phyloP scores from a whole-genome alignment of 2,113 vertebrate species.

The Protobothrops flavoviridis region DNA sequence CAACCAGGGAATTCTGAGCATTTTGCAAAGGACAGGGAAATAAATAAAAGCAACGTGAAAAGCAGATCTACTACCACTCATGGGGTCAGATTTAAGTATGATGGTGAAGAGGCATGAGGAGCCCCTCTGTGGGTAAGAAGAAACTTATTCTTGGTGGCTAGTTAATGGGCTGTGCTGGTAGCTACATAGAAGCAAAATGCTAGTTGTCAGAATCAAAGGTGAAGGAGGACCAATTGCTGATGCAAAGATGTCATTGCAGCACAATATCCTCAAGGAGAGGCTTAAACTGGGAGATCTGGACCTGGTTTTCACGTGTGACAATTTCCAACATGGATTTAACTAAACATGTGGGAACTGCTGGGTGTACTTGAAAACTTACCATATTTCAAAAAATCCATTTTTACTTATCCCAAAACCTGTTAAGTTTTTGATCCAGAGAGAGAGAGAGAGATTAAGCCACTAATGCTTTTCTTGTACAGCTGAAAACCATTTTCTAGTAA shows the following conservation, averaged over 20 bases:
- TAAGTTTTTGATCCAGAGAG: neutral
- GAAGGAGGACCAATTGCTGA: neutral
- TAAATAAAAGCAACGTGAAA: constrained; percentile 8
- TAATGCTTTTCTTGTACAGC: neutral
- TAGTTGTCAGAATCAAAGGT: neutral
- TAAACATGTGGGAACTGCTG: neutral
- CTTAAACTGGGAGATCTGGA: neutral
- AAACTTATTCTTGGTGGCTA: too few relatives aligned
- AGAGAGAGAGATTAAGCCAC: neutral
- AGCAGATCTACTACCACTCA: neutral
- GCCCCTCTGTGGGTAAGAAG: neutral
- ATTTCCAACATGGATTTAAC: neutral
- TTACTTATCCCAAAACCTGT: neutral
- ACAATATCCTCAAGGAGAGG: neutral
- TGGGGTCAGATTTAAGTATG: neutral
- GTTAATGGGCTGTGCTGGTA: neutral
- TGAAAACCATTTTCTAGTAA: neutral
- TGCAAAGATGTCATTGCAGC: neutral
- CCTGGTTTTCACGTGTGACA: neutral
- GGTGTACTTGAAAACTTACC: neutral
- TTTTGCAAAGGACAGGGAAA: neutral
- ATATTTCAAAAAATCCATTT: neutral
- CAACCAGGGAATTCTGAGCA: neutral
- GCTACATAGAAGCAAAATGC: neutral
- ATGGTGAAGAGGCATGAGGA: neutral